phyloP scores from a whole-genome alignment of 2,888 invertebrate species.

The Limnephilus rhombicus region DNA sequence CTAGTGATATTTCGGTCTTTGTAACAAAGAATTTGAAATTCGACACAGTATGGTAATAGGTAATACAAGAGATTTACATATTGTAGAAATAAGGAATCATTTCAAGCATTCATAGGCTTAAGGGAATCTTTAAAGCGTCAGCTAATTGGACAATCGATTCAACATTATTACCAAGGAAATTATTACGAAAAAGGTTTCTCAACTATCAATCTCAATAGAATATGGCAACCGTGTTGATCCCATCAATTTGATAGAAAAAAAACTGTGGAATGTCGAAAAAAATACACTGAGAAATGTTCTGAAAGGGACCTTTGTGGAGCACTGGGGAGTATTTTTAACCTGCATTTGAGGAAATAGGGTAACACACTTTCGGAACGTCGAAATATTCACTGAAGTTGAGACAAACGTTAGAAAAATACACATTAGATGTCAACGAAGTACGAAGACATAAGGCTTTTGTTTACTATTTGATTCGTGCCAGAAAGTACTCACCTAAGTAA shows the following conservation, averaged over 20 bases:
- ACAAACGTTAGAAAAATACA: conserved; percentile 48
- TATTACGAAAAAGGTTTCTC: conserved; percentile 28
- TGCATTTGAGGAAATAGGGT: not conserved
- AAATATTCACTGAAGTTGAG: conserved; percentile 2
- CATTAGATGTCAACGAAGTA: conserved; percentile 58
- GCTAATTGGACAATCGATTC: conserved; percentile 6
- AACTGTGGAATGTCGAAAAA: conserved; percentile 40
- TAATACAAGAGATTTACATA: conserved; percentile 28
- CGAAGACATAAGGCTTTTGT: conserved; percentile 58
- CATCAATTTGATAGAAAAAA: conserved; percentile 50
- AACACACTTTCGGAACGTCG: not conserved
- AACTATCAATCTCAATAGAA: conserved; percentile 33
- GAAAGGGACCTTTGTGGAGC: conserved; percentile 5
- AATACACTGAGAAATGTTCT: conserved; percentile 37
- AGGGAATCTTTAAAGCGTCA: conserved; percentile 15
- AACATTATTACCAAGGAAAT: not conserved
- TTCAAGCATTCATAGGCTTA: not conserved
- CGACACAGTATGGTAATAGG: conserved; percentile 19
- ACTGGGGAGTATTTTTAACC: not conserved
- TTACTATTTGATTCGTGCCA: conserved; percentile 56
- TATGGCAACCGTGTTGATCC: conserved; percentile 48
- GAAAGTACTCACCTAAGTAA: conserved; percentile 89
- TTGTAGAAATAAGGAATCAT: conserved; percentile 7
- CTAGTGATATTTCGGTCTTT: not conserved
- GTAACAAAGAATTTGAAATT: conserved; percentile 27